Evolutionary conservation across 2,888 invertebrate genomes (phyloP).

Genomic region (Orthonychiurus folsomi): DNA sequence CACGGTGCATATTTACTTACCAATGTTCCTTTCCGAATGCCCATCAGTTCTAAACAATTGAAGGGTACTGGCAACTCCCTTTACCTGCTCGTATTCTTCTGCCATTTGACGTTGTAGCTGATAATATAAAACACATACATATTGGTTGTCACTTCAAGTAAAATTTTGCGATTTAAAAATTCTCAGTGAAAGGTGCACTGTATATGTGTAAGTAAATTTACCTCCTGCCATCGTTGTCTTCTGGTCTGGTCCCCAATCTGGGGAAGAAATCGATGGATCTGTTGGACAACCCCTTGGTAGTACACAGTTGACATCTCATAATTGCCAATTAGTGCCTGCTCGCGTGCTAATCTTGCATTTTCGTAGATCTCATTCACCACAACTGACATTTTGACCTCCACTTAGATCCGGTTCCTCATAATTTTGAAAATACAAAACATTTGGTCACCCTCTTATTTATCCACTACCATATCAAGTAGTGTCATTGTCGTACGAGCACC

Average conservation of each 20-base stretch:
- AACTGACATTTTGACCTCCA: constrained; percentile 60
- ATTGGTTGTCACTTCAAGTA: too few relatives aligned
- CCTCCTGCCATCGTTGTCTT: constrained; percentile 83
- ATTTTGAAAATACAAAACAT: neutral
- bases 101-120: constrained; percentile 82
- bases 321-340: constrained; percentile 89
- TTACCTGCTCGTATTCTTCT: constrained; percentile 82
- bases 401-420: neutral
- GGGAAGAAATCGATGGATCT: constrained; percentile 73
- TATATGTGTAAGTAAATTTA: too few relatives aligned
- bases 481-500: too few relatives aligned
- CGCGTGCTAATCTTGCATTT: constrained; percentile 87
- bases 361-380: constrained; percentile 85
- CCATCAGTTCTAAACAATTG: constrained; percentile 66
- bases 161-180: too few relatives aligned
- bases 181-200: too few relatives aligned
- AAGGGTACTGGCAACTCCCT: constrained; percentile 65
- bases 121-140: too few relatives aligned
- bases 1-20: constrained; percentile 23
- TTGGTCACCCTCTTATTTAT: constrained; percentile 4
- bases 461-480: neutral
- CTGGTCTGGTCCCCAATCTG: constrained; percentile 70
- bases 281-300: constrained; percentile 85
- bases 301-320: constrained; percentile 90
- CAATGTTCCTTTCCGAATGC: constrained; percentile 43